These are phyloP conservation scores for Cylindroiulus punctatus DNA, from an alignment of 2,888 invertebrate species.

Conservation along the genomic window DNA sequence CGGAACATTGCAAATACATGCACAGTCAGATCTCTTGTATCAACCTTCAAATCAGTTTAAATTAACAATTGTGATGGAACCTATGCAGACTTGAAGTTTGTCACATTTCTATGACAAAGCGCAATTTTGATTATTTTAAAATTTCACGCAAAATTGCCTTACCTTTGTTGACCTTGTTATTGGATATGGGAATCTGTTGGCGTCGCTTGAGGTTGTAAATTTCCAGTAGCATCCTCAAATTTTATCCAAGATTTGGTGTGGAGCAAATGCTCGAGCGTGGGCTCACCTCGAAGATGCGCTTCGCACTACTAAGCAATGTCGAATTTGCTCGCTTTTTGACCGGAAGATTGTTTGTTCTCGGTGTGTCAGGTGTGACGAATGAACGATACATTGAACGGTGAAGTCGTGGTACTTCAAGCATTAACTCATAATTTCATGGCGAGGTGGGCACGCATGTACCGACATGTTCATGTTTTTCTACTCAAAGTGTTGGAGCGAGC, in stretches of 20 bases:
- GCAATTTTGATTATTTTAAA: background rate
- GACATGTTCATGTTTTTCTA: background rate
- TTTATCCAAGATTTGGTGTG: background rate
- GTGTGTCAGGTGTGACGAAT: constrained; percentile 8
- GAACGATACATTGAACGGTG: constrained; percentile 1
- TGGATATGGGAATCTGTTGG: background rate
- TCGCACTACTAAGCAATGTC: background rate
- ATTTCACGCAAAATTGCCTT: background rate
- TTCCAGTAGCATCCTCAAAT: background rate
- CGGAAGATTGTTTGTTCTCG: background rate
- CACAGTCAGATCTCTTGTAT: too few species aligned
- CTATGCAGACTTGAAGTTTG: too few species aligned
- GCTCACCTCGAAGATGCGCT: background rate
- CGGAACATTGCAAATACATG: too few species aligned
- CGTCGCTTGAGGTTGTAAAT: background rate
- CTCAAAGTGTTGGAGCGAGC: background rate
- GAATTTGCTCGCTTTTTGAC: constrained; percentile 14
- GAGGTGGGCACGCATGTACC: background rate
- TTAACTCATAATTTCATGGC: constrained; percentile 15
- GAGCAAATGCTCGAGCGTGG: background rate
- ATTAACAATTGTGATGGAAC: too few species aligned
- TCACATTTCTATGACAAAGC: too few species aligned
- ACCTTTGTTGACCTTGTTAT: background rate
- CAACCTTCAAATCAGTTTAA: too few species aligned
- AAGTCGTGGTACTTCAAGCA: background rate